Evolutionary conservation across 2,888 invertebrate species (phyloP), one percentile per base, ranked within the genome.

Genomic region (Pristionchus exspectatus): DNA sequence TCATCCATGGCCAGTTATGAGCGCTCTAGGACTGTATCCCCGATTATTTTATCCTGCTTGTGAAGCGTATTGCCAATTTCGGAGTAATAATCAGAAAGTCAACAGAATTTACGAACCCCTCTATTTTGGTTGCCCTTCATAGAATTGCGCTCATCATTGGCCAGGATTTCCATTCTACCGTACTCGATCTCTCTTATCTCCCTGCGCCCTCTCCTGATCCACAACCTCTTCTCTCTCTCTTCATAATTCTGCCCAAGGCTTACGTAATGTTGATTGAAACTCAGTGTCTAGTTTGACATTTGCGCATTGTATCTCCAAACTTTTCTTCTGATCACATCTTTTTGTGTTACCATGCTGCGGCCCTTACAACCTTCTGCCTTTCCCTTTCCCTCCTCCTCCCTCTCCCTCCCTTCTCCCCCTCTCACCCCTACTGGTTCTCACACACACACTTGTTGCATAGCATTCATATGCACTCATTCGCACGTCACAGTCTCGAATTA

Each of bases 191-290:
- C 85, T 30, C 59, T 85, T 16, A 21, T 30, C 63, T 21, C 21
- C 33, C 63, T 59, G 56, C 85, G 18, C 63, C 33, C 85, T 83
- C 59, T n/a, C 27, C 50, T 63, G 59, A 33, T 87, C 87, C n/a
- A 24, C 18, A n/a, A 10, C 38, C 30, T 30, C 44, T 33, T 27
- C 21, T 66, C 27, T 5, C 74, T 74, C 74, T 56, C 74, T 74
- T 69, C n/a, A 66, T 12, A 54, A 21, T 86, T 38, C 16, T 86
- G 30, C 63, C 86, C 16, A 5, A 10, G 16, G 16, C 44, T 30
- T 54, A 27, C 83, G 50, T 59, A 27, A 59, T 33, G 30, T 24
- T 56, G 50, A 14, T 33, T 63, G 14, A 10, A 30, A 12, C 27
- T 74, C 38, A 33, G 14, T n/a, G 18, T 74, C 74, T 38, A 59